Evolutionary conservation across 2,797 vertebrate species (phyloP), one percentile per base, ranked within the genome.

Genomic region (Adrianichthys oophorus): DNA sequence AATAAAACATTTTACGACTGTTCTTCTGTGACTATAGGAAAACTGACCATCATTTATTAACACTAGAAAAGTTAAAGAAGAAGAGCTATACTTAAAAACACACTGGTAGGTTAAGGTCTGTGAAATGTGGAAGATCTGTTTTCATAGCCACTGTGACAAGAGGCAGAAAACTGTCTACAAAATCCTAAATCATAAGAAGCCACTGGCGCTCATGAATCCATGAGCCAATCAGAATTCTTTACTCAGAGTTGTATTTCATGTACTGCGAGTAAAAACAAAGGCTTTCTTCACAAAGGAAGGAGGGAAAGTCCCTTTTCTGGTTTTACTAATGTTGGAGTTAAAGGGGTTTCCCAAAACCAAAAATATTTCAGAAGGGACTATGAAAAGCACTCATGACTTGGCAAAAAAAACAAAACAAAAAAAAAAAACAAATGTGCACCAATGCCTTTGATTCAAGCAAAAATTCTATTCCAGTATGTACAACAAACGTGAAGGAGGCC

Each of bases 301-400:
- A 59, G 84, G 76, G 83, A 55, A 79, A 84, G 79, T 74, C 76
- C 85, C 76, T 59, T 1, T 41, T 63, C 50, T 51, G 7, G 7
- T 52, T 50, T 59, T 72, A 62, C 73, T 72, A 67, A 65, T 65
- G 72, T 49, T 65, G 53, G 52, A 42, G 63, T 21, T 42, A 59
- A 46, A 62, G 70, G 72, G 76, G 65, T 60, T 83, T 85, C 70
- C 72, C 51, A 8, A 24, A 21, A 46, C 4, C 5, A 2, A 48
- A 45, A 51, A 44, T 32, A 48, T 61, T 78, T 68, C 58, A 59
- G 17, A 19, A 58, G 24, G 44, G 41, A 4, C 60, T 7, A 16
- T 43, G 40, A 62, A 41, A 56, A 45, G 41, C 15, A 49, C 48
- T 15, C 16, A 62, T 84, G 57, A 86, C 74, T 75, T 44, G 12